Evolutionary conservation across 2,888 invertebrate genomes (phyloP), one percentile per base, ranked within the genome.

Genomic region (Ochropleura leucogaster): DNA sequence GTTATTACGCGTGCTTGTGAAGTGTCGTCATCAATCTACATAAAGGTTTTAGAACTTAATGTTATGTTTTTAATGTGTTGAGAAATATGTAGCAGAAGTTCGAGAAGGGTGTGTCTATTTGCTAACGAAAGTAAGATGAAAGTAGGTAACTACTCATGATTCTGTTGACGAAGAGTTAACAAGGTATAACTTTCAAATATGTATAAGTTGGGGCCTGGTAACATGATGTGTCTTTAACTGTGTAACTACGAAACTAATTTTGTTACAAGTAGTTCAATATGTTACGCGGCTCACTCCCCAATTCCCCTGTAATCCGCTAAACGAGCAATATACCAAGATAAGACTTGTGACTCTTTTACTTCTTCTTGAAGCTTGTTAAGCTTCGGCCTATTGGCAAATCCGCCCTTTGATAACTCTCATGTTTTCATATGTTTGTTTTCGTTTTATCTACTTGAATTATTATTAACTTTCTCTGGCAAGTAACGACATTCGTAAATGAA

Each of bases 251-350:
- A 77, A 82, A 81, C 77, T 77, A 73, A 77, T 81, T 77, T 81
- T 64, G 67, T 60, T 64, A 70, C 64, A 64, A 77, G 70, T 73
- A 68, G 70, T 77, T 77, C 70, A 70, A 77, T 77, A 65, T 72
- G 69, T 77, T 69, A 68, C 65, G 70, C 69, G 69, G 64, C 49
- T 77, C 67, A 60, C 60, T 46, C 65, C 51, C 60, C 69, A 76
- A 67, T 79, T 76, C 44, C 69, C 59, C 49, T 51, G 49, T 81
- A 81, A 81, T 77, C 72, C 82, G 44, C 77, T 68, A 77, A 82
- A 77, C 73, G 77, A 70, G 80, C 70, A 82, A 82, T 80, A 72
- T 72, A 81, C 72, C 82, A 77, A 70, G 72, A 77, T 81, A 77
- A 60, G 53, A 68, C 77, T 64, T 68, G 55, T 68, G 72, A 62